These are phyloP conservation scores for Limnephilus rhombicus DNA, from an alignment of 2,888 invertebrate genomes.

Conservation along the genomic window DNA sequence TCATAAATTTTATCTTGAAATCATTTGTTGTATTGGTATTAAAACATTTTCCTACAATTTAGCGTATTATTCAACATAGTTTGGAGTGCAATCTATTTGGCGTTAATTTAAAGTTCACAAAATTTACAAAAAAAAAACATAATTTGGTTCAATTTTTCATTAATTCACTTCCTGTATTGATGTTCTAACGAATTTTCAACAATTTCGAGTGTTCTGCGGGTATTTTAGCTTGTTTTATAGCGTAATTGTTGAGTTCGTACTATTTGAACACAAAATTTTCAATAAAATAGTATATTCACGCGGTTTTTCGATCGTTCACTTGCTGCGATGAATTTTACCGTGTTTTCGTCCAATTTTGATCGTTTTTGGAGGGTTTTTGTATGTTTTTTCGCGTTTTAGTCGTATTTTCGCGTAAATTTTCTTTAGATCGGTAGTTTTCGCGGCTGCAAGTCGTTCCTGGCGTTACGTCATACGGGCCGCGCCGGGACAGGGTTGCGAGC, in stretches of 20 bases:
- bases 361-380: conserved; percentile 7
- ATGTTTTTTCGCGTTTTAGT: conserved; percentile 22
- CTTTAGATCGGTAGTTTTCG: not conserved
- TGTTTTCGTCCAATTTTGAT: not conserved
- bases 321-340: not conserved
- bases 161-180: not conserved
- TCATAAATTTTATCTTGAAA: not conserved
- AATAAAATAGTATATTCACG: not conserved
- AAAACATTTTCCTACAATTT: not conserved
- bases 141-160: not conserved
- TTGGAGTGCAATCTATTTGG: not conserved
- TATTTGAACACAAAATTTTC: not conserved
- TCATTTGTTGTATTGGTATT: not conserved
- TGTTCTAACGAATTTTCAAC: not conserved
- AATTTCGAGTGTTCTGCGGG: not conserved
- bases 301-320: not conserved
- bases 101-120: not conserved
- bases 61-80: not conserved
- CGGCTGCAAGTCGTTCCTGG: conserved; percentile 69
- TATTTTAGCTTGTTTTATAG: not conserved
- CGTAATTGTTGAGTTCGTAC: not conserved
- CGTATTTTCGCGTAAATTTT: conserved; percentile 64
- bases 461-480: conserved; percentile 69
- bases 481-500: conserved; percentile 68
- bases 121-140: not conserved